Base-by-base conservation (phyloP, 2,113 vertebrate species). In the Variabilichromis moorii region DNA sequence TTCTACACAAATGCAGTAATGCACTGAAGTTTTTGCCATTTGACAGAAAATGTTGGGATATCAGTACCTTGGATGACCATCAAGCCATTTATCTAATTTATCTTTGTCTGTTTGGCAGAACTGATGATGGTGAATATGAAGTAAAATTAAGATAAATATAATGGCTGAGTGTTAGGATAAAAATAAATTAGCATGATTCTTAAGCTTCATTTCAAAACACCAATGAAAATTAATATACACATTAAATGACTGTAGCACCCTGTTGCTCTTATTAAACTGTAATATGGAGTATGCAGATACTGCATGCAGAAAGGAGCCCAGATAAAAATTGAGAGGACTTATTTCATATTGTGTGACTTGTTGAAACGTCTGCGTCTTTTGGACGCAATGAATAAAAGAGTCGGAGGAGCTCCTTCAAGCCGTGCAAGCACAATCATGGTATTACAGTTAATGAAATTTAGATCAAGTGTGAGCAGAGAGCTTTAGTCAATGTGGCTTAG, bases 391-490 rank as follows among this genome's bases (percentile, higher is more conserved):
- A 89, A 87, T 78, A 87, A 85, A 37, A 80, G 55, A 73, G 86
- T 89, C 85, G 87, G 89, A 91, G 86, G 57, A 78, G 81, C 42
- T 90, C 80, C 88, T 91, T 89, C n/a, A 35, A 88, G 87, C 91
- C 84, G 53, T 33, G 82, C 71, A 33, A 76, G 82, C 83, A 89
- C 80, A 83, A 92, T 92, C 82, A n/a, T 42, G 71, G 81, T 76
- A 81, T 94, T 90, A 87, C 89, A 89, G 89, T 91, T 89, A 93
- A 95, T 94, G 92, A 89, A 91, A 94, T 94, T 91, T 83, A 91
- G 86, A 94, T 90, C 68, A 89, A 93, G 90, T 90, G 88, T 73
- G 92, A 90, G 89, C 51, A 14, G 53, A 88, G 92, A 76, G 88
- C 82, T 73, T 91, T 35, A 90, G 87, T 92, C 84, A 86, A 61